Base-by-base conservation (phyloP, 2,797 vertebrate species). In the Myoxocephalus aenaeus region DNA sequence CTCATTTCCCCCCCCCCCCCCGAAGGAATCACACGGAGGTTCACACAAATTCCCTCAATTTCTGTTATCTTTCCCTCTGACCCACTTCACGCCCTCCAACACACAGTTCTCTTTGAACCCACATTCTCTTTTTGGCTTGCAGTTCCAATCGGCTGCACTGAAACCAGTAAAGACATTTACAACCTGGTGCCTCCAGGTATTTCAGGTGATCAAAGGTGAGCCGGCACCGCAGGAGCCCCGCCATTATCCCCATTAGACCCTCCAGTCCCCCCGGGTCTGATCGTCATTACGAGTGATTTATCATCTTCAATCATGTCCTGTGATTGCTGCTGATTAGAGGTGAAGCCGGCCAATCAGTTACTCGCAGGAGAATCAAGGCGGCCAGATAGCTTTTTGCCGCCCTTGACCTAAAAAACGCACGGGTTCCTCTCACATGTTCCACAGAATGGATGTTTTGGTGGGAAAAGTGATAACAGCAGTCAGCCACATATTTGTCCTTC, bases 321-420 rank as follows among this genome's bases (percentile, higher is more conserved):
- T 87, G 86, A 92, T 89, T 94, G 85, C 81, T 51, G 38, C 81
- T 90, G 92, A 90, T 91, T 88, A 66, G 63, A 78, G 63, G 70
- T 75, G 64, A 87, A 59, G 75, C 69, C 34, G 50, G 57, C 70
- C 85, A 91, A 90, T 92, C 92, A 89, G 73, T 34, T 63, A 17
- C 73, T 74, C 72, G 81, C 44, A 73, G 69, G 53, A 27, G 7
- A 91, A 91, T 91, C 83, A 86, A 89, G 82, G 59, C 51, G 48
- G 66, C 8, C 17, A 20, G 56, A 66, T 44, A 36, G 51, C 32
- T 69, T 76, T 76, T 38, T 27, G 40, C 74, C 27, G 72, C 51
- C 17, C 3, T 57, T 71, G 73, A 87, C 74, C 75, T 79, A 48
- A 70, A 85, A 77, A 76, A 73, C 32, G 32, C 32, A 36, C 11